Percentiles rank a stretch among this genome's conserved stretches.
Evolutionary conservation across 1,140 invertebrate genomes (phyloP).

Genomic region (Bombyx mori): ASM3026992v2 NC_085121.1:7162001-7162500

Average conservation of each 20-base stretch:
- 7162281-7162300: constrained; percentile 66
- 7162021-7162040: constrained; percentile 49
- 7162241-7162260: constrained; percentile 63
- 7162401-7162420: constrained; percentile 49
- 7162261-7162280: constrained; percentile 66
- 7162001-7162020: constrained; percentile 55
- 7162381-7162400: constrained; percentile 57
- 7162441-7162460: constrained; percentile 52
- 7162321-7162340: constrained; percentile 63
- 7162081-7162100: constrained; percentile 59
- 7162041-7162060: constrained; percentile 40
- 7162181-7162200: constrained; percentile 62
- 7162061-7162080: constrained; percentile 32
- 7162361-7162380: constrained; percentile 61
- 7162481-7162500: constrained; percentile 43
- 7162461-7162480: constrained; percentile 53
- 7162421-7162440: constrained; percentile 57
- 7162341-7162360: constrained; percentile 65
- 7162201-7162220: constrained; percentile 69
- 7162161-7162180: constrained; percentile 51
- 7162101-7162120: constrained; percentile 65
- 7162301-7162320: constrained; percentile 65
- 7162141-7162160: constrained; percentile 54
- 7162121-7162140: constrained; percentile 59
- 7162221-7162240: constrained; percentile 64